phyloP scores from a whole-genome alignment of 2,113 vertebrate genomes.

The Mirounga angustirostris region DNA sequence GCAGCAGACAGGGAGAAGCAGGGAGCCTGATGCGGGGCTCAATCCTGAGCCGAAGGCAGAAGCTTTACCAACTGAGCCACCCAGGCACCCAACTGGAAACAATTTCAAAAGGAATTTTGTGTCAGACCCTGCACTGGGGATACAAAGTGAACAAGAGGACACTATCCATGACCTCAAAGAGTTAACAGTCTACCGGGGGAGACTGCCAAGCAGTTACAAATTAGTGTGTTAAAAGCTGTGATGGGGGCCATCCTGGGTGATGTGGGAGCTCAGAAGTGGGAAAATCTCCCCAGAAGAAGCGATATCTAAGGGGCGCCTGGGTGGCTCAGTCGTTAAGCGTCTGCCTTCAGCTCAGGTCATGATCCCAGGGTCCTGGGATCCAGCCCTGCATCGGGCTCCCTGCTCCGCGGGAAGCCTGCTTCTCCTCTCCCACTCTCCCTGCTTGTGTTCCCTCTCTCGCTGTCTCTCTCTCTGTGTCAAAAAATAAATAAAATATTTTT shows the following conservation, averaged over 20 bases:
- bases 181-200: background rate
- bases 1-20: background rate
- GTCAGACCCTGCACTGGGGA: background rate
- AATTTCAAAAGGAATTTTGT: background rate
- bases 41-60: background rate
- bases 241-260: background rate
- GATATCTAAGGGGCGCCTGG: background rate
- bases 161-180: background rate
- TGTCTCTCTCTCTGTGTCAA: too few species aligned
- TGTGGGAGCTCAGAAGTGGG: background rate
- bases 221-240: background rate
- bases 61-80: background rate
- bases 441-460: too few species aligned
- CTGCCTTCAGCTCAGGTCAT: too few species aligned
- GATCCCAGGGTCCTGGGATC: too few species aligned
- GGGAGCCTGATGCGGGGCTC: background rate
- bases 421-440: too few species aligned
- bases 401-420: too few species aligned
- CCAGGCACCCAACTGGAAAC: background rate
- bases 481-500: too few species aligned
- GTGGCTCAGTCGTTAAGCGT: too few species aligned
- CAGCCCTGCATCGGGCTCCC: too few species aligned
- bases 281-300: background rate
- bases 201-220: background rate
- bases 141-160: background rate